These are phyloP conservation scores for Myrmecobius fasciatus DNA, from an alignment of 2,113 vertebrate genomes.

Conservation along the genomic window DNA sequence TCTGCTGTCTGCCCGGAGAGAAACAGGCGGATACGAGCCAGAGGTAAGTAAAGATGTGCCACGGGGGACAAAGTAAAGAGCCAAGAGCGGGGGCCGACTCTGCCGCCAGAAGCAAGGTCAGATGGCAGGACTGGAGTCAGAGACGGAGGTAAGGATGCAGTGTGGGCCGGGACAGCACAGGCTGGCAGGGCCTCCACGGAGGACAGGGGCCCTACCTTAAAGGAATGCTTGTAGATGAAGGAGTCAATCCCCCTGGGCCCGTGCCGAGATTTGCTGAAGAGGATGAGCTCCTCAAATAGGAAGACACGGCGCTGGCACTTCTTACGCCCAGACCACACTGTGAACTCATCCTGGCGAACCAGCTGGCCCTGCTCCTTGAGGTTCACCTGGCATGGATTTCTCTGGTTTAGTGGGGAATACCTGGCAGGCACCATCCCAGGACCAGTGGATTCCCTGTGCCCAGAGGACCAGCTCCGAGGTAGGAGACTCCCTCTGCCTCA, in stretches of 20 bases:
- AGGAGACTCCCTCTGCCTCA: too few species aligned
- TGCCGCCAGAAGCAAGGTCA: not conserved
- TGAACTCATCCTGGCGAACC: slow-evolving; percentile 90
- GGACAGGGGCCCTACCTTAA: slow-evolving; percentile 84
- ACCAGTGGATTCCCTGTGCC: not conserved
- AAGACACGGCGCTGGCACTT: slow-evolving; percentile 90
- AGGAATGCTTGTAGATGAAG: slow-evolving; percentile 91
- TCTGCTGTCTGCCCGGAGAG: slow-evolving; percentile 87
- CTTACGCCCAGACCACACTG: slow-evolving; percentile 86
- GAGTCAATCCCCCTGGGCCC: slow-evolving; percentile 86
- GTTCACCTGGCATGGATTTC: slow-evolving; percentile 85
- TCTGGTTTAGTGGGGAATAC: too few species aligned
- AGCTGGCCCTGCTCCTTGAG: slow-evolving; percentile 93
- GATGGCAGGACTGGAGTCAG: not conserved
- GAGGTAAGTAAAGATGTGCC: not conserved
- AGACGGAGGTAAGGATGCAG: too few species aligned
- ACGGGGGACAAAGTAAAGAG: not conserved
- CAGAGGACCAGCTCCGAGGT: too few species aligned
- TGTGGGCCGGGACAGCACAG: accelerated
- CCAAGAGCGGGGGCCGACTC: not conserved
- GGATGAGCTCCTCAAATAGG: slow-evolving; percentile 91
- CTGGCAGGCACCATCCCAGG: not conserved
- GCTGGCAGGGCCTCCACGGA: accelerated
- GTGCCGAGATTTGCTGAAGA: slow-evolving; percentile 92
- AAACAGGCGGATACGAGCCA: not conserved